A percentile compares a stretch with the other conserved stretches of the same genome.
phyloP scores from a whole-genome alignment of 2,113 vertebrate genomes.

The Aspiorhynchus laticeps region DNA sequence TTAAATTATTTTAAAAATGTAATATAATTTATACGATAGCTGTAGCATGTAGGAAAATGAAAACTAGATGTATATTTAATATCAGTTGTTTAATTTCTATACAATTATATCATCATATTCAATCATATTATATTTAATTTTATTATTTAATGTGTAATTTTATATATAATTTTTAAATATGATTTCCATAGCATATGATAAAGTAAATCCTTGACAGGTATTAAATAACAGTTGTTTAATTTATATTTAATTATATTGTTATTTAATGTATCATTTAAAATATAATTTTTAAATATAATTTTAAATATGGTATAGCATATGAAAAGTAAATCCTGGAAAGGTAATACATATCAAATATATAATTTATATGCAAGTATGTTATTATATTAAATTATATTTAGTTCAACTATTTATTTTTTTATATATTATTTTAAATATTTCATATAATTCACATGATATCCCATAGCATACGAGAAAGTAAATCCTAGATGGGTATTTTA shows the following conservation, averaged over 20 bases:
- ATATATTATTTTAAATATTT: neutral
- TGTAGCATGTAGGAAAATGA: neutral
- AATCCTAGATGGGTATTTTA: neutral
- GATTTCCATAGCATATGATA: neutral
- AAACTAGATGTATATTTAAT: neutral
- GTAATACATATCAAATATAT: no score
- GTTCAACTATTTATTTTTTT: neutral
- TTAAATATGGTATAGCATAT: no score
- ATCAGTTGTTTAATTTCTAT: neutral
- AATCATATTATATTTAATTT: neutral
- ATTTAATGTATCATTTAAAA: no score
- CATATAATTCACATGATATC: neutral
- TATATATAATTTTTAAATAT: neutral
- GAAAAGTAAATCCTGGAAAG: no score
- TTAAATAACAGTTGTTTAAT: neutral
- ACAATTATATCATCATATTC: neutral
- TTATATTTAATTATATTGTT: neutral
- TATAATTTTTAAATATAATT: neutral
- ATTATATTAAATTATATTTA: neutral
- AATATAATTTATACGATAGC: neutral
- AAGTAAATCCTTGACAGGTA: neutral
- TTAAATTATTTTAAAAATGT: neutral
- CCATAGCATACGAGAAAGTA: neutral
- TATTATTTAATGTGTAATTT: neutral
- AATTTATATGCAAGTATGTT: neutral